Conservation (phyloP, 1,140 invertebrate species). For the Tetramorium simillimum region DNA sequence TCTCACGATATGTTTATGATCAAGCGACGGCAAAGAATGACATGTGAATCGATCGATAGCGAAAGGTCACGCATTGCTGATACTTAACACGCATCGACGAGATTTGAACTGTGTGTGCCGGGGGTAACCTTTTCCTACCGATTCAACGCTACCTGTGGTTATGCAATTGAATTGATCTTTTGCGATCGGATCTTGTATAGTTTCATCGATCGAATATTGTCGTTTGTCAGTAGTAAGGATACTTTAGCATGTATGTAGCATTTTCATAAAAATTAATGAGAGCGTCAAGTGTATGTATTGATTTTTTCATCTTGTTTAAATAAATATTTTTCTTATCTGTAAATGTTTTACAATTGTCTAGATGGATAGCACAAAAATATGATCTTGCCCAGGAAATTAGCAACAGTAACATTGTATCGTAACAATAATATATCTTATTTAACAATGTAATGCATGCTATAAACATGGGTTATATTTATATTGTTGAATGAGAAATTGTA, state of each 20-base stretch:
- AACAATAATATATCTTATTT: no score
- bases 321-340: background rate
- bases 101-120: slow-evolving; percentile 64
- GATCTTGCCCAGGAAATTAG: no score
- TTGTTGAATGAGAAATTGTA: no score
- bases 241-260: background rate
- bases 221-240: background rate
- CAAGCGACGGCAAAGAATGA: slow-evolving; percentile 37
- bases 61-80: slow-evolving; percentile 57
- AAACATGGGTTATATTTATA: no score
- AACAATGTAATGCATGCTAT: no score
- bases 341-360: background rate
- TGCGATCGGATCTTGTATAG: slow-evolving; percentile 24
- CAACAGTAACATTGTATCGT: no score
- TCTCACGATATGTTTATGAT: slow-evolving; percentile 59
- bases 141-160: slow-evolving; percentile 46
- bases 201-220: slow-evolving; percentile 13
- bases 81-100: slow-evolving; percentile 46
- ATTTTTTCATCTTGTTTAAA: background rate
- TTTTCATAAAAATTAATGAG: background rate
- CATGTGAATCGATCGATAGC: slow-evolving; percentile 57
- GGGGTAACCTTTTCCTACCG: slow-evolving; percentile 62
- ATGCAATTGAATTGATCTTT: slow-evolving; percentile 64
- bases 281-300: no score
- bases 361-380: no score